Evolutionary conservation across 2,888 invertebrate genomes (phyloP), one percentile per base, ranked within the genome.

Genomic region (Tetragonula carbonaria): DNA sequence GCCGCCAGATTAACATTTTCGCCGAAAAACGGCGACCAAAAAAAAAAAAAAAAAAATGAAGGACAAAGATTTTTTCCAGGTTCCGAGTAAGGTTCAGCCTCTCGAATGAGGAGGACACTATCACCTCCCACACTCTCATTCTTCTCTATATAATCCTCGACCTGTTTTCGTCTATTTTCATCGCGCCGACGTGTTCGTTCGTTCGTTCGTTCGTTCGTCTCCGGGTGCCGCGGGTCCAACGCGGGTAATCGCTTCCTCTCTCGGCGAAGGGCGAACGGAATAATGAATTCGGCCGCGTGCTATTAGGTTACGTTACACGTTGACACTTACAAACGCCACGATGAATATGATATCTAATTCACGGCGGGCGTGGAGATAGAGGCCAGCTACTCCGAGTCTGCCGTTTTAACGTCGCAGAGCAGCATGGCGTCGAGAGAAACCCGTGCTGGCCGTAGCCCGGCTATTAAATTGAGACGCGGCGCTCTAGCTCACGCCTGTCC

Each of bases 1-100:
- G 21, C 65, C 23, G 86, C 91, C 91, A 91, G 87, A 66, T 91
- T 91, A 91, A 91, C 90, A 91, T 91, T 91, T 91, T 88, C 87
- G 83, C 51, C 62, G 53, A 72, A 51, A 74, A 66, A 77, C 28
- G 80, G 18, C 33, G 33, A 33, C 33, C 2, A 18, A 53, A 53
- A 53, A 2, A 53, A 16, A 3, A 51, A 51, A 53, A 11, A 73
- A 82, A 6, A 38, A 45, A 45, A 65, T 67, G n/a, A n/a, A 65
- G 67, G 72, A 55, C 71, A 73, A 84, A 78, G 71, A 84, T 75
- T 78, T 53, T 45, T 45, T 8, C 45, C 45, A 45, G 45, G 11
- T 45, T 53, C 23, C 66, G 23, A 4, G 38, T 66, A 63, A 63
- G 72, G 59, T 62, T 76, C 59, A 73, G 66, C 23, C 63, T 28